These are phyloP conservation scores for Halocaridina rubra DNA, from an alignment of 2,888 invertebrate genomes.

Conservation along the genomic window DNA sequence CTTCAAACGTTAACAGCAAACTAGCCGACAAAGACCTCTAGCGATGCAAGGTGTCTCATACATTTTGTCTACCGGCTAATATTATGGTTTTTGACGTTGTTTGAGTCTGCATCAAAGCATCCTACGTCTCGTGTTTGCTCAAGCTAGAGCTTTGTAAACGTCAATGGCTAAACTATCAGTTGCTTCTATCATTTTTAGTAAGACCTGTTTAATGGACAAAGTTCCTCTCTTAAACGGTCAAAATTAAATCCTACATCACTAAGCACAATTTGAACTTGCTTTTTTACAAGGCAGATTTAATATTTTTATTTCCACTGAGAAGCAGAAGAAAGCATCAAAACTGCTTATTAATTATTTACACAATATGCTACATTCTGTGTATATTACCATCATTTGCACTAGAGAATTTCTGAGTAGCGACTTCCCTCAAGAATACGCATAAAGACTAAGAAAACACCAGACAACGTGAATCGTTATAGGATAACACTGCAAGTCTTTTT, in stretches of 20 bases:
- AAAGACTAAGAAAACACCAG: constrained; percentile 40
- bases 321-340: constrained; percentile 40
- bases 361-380: constrained; percentile 55
- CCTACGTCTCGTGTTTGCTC: background rate
- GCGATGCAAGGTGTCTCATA: too few relatives aligned
- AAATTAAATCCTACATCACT: constrained; percentile 16
- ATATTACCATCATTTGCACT: constrained; percentile 51
- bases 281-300: constrained; percentile 53
- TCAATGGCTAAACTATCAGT: background rate
- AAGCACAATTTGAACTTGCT: constrained; percentile 57
- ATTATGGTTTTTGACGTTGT: too few relatives aligned
- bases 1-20: too few relatives aligned
- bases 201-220: background rate
- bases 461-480: background rate
- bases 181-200: background rate
- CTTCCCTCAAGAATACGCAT: constrained; percentile 32
- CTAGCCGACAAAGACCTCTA: too few relatives aligned
- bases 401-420: constrained; percentile 36
- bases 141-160: background rate
- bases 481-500: too few relatives aligned
- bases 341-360: constrained; percentile 55
- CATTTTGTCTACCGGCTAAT: too few relatives aligned
- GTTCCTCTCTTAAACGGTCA: background rate
- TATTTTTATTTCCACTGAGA: constrained; percentile 35
- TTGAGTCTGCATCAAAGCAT: background rate